Conservation (phyloP, 2,888 invertebrate species). For the Volucella zonaria region DNA sequence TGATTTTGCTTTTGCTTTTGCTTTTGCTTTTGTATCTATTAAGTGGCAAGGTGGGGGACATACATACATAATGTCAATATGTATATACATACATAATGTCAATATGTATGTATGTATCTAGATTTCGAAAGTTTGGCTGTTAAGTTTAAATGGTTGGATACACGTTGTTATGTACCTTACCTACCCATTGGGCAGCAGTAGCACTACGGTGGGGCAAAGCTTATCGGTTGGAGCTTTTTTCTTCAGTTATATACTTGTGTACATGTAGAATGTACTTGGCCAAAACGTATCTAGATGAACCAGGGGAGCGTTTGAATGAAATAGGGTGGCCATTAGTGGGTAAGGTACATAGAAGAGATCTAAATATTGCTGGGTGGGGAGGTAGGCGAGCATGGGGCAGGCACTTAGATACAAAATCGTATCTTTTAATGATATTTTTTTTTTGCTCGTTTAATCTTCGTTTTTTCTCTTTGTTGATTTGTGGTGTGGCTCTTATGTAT, state of each 20-base stretch:
- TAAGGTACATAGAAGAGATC: constrained; percentile 65
- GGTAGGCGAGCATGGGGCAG: constrained; percentile 47
- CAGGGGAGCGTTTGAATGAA: constrained; percentile 42
- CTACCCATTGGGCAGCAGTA: not conserved
- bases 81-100: not conserved
- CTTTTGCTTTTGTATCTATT: constrained; percentile 64
- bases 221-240: constrained; percentile 57
- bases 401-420: constrained; percentile 71
- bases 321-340: constrained; percentile 70
- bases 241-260: constrained; percentile 40
- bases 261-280: not conserved
- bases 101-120: constrained; percentile 57
- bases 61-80: no score
- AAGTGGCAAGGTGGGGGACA: constrained; percentile 69
- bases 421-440: constrained; percentile 43
- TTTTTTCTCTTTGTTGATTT: not conserved
- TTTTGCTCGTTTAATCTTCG: not conserved
- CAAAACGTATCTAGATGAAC: constrained; percentile 30
- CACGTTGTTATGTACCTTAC: constrained; percentile 59
- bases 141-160: constrained; percentile 60
- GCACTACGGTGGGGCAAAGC: constrained; percentile 64
- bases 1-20: no score
- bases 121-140: constrained; percentile 70
- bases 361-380: constrained; percentile 38
- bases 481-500: constrained; percentile 51